Percentiles rank a stretch among this genome's conserved stretches.
phyloP scores from a whole-genome alignment of 1,140 invertebrate species.

The Lerema accius region DNA sequence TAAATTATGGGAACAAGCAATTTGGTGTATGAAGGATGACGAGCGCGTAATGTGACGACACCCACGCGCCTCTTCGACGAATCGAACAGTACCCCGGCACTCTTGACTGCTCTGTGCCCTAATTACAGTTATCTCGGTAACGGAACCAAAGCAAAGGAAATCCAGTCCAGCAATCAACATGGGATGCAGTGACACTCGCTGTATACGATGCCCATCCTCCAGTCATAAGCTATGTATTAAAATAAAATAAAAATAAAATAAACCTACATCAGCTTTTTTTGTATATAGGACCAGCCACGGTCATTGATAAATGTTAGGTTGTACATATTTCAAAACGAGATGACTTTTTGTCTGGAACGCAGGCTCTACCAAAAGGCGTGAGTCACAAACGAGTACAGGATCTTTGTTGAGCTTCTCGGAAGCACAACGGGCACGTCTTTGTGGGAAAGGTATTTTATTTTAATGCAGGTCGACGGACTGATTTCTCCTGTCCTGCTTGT shows the following conservation, averaged over 20 bases:
- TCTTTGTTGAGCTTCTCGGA: conserved; percentile 80
- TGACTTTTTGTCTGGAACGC: conserved; percentile 58
- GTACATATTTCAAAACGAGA: conserved; percentile 10
- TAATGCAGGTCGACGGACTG: conserved; percentile 77
- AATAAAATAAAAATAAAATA: no score
- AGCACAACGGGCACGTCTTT: conserved; percentile 64
- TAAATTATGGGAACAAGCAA: conserved; percentile 77
- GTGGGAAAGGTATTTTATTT: conserved; percentile 76
- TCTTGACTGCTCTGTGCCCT: conserved; percentile 64
- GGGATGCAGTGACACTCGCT: not conserved
- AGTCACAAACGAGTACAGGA: conserved; percentile 72
- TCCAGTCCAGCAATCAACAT: conserved; percentile 3
- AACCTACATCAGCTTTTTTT: no score
- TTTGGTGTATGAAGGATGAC: conserved; percentile 77
- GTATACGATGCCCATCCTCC: not conserved
- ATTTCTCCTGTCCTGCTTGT: conserved; percentile 76
- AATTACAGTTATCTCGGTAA: conserved; percentile 54
- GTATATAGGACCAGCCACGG: not conserved
- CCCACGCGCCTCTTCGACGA: conserved; percentile 73
- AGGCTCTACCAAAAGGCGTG: conserved; percentile 56
- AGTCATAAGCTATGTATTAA: not conserved
- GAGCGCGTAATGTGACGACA: conserved; percentile 61
- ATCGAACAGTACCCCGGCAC: conserved; percentile 64
- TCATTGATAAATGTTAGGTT: conserved; percentile 11
- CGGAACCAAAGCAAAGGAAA: conserved; percentile 25